Conservation (phyloP, 2,888 invertebrate species). For the Eupithecia tripunctaria region DNA sequence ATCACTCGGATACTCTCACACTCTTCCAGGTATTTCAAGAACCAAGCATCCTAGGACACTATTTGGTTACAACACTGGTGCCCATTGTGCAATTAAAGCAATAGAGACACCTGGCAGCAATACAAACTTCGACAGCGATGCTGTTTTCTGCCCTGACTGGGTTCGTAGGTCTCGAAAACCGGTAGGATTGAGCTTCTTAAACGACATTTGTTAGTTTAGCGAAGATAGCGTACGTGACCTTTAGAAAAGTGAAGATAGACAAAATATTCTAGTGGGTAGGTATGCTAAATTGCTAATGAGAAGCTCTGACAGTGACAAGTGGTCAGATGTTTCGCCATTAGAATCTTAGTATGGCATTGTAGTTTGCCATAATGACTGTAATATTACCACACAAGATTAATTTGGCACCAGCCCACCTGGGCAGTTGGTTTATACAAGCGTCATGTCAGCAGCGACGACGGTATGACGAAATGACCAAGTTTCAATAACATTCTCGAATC, state of each 20-base stretch:
- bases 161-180: not conserved
- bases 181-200: not conserved
- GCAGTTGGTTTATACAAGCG: not conserved
- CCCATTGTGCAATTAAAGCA: not conserved
- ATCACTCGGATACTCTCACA: not conserved
- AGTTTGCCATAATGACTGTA: slow-evolving; percentile 22
- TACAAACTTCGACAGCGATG: not conserved
- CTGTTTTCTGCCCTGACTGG: not conserved
- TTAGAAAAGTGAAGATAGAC: not conserved
- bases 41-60: not conserved
- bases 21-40: not conserved
- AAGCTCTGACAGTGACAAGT: slow-evolving; percentile 26
- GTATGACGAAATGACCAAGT: not conserved
- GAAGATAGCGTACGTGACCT: not conserved
- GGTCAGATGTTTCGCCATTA: slow-evolving; percentile 27
- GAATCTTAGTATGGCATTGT: slow-evolving; percentile 24
- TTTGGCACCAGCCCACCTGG: slow-evolving; percentile 22
- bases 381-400: slow-evolving; percentile 25
- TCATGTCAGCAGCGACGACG: not conserved
- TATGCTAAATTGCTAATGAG: slow-evolving; percentile 24
- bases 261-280: not conserved
- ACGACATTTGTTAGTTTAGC: not conserved
- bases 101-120: not conserved
- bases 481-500: not conserved
- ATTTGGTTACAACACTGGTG: not conserved